Evolutionary conservation across 2,113 vertebrate species (phyloP).

Genomic region (Canis aureus): DNA sequence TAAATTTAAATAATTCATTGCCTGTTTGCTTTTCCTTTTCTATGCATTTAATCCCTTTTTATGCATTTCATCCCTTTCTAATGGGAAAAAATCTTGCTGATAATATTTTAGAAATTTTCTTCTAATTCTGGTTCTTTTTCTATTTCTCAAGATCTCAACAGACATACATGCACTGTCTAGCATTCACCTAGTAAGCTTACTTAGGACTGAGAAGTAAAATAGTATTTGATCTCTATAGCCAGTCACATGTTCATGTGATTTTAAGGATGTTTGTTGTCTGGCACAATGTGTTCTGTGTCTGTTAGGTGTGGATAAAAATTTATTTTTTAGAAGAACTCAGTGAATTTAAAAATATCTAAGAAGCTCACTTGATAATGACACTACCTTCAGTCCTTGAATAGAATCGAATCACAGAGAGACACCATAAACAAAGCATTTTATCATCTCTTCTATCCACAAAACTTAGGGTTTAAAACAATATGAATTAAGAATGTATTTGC

Average conservation of each 20-base stretch:
- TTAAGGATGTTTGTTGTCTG: background rate
- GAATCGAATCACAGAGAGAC: background rate
- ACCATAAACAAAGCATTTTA: background rate
- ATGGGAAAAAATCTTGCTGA: background rate
- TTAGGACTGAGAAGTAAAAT: background rate
- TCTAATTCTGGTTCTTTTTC: background rate
- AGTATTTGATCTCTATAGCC: background rate
- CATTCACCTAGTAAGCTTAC: background rate
- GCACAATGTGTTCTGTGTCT: background rate
- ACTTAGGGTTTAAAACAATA: background rate
- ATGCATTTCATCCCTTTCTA: background rate
- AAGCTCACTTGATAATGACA: background rate
- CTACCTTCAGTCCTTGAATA: background rate
- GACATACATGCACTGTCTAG: background rate
- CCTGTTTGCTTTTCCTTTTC: background rate
- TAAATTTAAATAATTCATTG: background rate
- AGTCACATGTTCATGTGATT: background rate
- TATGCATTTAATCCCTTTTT: background rate
- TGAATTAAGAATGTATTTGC: background rate
- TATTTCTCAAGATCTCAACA: background rate
- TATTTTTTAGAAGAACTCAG: background rate
- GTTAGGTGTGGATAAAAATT: background rate
- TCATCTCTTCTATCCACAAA: background rate
- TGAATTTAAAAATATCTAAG: constrained; percentile 19
- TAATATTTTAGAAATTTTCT: constrained; percentile 6